Percentiles rank a stretch among this genome's conserved stretches.
Evolutionary conservation across 1,140 invertebrate species (phyloP).

Genomic region (Zophobas atratus): DNA sequence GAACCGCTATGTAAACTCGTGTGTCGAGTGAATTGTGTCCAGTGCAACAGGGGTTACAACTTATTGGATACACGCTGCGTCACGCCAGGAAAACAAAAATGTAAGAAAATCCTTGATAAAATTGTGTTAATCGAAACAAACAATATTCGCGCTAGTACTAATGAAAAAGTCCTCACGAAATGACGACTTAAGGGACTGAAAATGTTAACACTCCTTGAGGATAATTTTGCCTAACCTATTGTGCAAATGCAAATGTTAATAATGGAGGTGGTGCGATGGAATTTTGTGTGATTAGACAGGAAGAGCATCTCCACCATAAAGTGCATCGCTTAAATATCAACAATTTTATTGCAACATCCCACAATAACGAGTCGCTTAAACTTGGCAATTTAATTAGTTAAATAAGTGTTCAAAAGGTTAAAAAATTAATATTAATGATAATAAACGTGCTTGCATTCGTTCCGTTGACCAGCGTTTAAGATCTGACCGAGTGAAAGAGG

Average conservation of each 20-base stretch:
- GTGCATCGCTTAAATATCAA: conserved; percentile 38
- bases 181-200: not conserved
- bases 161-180: conserved; percentile 6
- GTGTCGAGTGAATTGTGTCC: conserved; percentile 23
- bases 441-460: conserved; percentile 16
- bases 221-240: conserved; percentile 20
- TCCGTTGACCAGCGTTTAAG: not conserved
- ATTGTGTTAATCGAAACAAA: not conserved
- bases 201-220: conserved; percentile 1
- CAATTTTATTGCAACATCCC: conserved; percentile 21
- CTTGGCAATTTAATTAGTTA: conserved; percentile 9
- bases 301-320: conserved; percentile 11
- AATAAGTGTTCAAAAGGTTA: conserved; percentile 16
- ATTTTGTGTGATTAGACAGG: conserved; percentile 24
- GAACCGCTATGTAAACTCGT: conserved; percentile 33
- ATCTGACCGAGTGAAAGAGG: conserved; percentile 11
- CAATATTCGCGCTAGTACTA: conserved; percentile 1
- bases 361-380: conserved; percentile 9
- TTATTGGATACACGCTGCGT: conserved; percentile 8
- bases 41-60: conserved; percentile 3
- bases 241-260: conserved; percentile 38
- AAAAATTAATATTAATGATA: conserved; percentile 33
- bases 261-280: conserved; percentile 7
- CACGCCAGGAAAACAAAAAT: conserved; percentile 28
- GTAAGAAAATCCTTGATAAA: conserved; percentile 2